Base-by-base conservation (phyloP, 1,140 invertebrate species). In the Chelonus insularis region DNA sequence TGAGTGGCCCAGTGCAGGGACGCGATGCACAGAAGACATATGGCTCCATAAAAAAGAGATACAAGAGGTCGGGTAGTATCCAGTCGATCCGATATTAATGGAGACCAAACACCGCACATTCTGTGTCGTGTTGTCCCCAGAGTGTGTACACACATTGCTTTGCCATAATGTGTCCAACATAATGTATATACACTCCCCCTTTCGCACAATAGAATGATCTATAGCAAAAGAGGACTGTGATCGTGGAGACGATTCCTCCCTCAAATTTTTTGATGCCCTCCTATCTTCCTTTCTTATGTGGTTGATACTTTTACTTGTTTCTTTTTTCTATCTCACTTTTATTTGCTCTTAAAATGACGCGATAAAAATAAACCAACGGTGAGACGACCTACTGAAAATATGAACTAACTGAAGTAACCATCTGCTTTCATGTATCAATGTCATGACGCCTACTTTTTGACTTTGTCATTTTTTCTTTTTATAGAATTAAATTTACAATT, bases 61-160 rank as follows among this genome's bases (percentile, higher is more conserved):
- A 72, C 67, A 74, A 69, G 50, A 59, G 60, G 20, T 9, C 12
- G 36, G 54, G 37, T 65, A 74, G 68, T 68, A 69, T 68, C 60
- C 51, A 64, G 67, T 73, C 72, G 71, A 78, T 78, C 73, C 74
- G 68, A 78, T 75, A 78, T 78, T 78, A 78, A 78, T 78, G 74
- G 76, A 76, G 74, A 77, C 72, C 73, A 77, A 77, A 77, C 71
- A 76, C 73, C 75, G 66, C 73, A 73, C 71, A 71, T 73, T 73
- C 66, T 72, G 68, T 67, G 62, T 72, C 64, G 64, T 47, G 61
- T 68, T 65, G 50, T 63, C 63, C 71, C 72, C 63, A 57, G 57
- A 71, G 71, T 73, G 68, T 74, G 70, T 73, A 73, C 71, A 74
- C 68, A 72, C 64, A 34, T 25, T 18, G 32, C 32, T 11, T 37